These are phyloP conservation scores for Eucidaris tribuloides DNA, from an alignment of 35 echinoderm and acorn worm genomes.

Conservation along the genomic window DNA sequence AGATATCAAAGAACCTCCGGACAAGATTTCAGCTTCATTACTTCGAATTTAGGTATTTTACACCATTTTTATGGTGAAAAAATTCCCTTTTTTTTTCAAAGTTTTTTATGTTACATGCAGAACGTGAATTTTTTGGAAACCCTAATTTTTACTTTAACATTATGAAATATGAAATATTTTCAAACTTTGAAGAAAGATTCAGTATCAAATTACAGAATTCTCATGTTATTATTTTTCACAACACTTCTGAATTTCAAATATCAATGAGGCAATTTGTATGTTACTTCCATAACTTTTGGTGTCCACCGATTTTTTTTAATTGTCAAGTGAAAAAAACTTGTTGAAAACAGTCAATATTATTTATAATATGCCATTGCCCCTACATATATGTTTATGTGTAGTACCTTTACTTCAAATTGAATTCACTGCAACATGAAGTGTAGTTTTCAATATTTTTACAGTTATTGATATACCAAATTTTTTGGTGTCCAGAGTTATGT, in stretches of 20 bases:
- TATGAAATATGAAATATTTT: too few species aligned
- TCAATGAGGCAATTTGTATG: background rate
- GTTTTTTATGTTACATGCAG: background rate
- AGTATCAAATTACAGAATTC: too few species aligned
- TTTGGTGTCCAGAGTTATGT: background rate
- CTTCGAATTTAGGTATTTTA: background rate
- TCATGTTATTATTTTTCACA: too few species aligned
- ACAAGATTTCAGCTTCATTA: background rate
- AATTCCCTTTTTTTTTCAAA: background rate
- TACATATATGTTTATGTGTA: too few species aligned
- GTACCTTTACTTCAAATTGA: background rate
- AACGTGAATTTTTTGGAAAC: background rate
- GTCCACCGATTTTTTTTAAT: background rate
- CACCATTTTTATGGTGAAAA: background rate
- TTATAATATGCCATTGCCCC: too few species aligned
- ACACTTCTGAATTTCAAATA: background rate
- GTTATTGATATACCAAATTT: background rate
- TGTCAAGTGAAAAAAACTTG: background rate
- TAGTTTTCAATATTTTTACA: background rate
- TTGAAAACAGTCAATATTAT: background rate
- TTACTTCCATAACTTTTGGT: background rate
- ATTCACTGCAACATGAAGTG: background rate
- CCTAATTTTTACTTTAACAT: background rate
- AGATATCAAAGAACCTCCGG: background rate
- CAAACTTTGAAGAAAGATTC: too few species aligned